Base-by-base conservation (phyloP, 2,888 invertebrate genomes). In the Scaptomyza polygonia region DNA sequence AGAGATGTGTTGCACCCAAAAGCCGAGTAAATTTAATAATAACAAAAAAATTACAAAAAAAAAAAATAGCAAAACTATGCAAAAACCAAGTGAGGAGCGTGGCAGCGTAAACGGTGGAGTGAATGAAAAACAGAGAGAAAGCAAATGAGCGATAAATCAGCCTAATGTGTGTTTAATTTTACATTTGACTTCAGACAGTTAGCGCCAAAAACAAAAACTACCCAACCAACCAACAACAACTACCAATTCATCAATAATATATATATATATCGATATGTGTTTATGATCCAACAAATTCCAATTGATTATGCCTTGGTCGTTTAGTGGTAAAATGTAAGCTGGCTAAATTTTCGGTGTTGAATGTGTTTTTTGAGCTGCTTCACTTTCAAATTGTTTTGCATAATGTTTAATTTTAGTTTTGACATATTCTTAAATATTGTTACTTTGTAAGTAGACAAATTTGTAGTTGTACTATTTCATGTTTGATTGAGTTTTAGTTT, bases 1-100 rank as follows among this genome's bases (percentile, higher is more conserved):
- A 91, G 91, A 91, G 90, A 89, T 80, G 89, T 90, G 87, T 89
- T 89, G 89, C 90, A 88, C 71, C 75, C 82, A 67, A 91, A 91
- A 90, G 80, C 88, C 86, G 90, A 91, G 86, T 91, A 91, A 90
- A 87, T 74, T 70, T 73, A 61, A 51, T 39, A 58, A 62, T 40
- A 76, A 64, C 55, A 45, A 68, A 68, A 78, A 78, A 66, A 64
- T 47, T 53, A 66, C 67, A 85, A 82, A 85, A 84, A 80, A 76
- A 79, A 85, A 84, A 84, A 77, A 79, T 66, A 82, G 57, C 62
- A 83, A 82, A 85, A 79, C 77, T 73, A 83, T 85, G 84, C 81
- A 74, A 72, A 81, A 86, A 72, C 79, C 76, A 81, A 86, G 76
- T 61, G 72, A 76, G 85, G 65, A 78, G 79, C 65, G 84, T 71